Base-by-base conservation (phyloP, 2,888 invertebrate species). In the Pterostichus madidus region DNA sequence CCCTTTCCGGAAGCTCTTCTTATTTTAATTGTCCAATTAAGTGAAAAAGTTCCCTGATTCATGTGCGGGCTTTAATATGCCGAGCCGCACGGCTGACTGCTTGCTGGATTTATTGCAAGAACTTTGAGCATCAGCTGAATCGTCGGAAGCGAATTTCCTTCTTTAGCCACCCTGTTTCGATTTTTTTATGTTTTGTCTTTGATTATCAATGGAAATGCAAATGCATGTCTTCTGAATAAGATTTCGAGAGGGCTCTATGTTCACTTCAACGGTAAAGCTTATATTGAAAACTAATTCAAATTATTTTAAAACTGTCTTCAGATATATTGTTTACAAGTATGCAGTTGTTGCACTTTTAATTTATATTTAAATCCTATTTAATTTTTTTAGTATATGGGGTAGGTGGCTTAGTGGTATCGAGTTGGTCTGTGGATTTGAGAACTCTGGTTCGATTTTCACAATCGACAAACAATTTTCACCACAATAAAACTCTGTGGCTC, bases 1-100 rank as follows among this genome's bases (percentile, higher is more conserved):
- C 39, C 39, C 59, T 59, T 17, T 31, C 52, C 17, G 59, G 59
- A 24, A 59, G 17, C 59, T 59, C 59, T 59, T 76, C 76, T 76
- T 76, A 76, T 64, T 79, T 79, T 79, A 61, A 79, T 79, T 79
- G 79, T 49, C 79, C 79, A 79, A 79, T 79, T 79, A 79, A 79
- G 79, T 61, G 79, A 64, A 79, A 79, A 79, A 79, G 46, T 78
- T 78, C 44, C 39, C 24, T 78, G 78, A 78, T 78, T 78, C 78
- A 78, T 78, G 78, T 59, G 78, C 78, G 61, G 76, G 76, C 53
- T 76, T 76, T 53, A 76, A 76, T 76, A 76, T 76, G 76, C 76
- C 76, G 24, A 24, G 44, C 15, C 49, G 73, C 73, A 46, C 73
- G 73, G 24, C 64, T 73, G 46, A 31, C 73, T 73, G 73, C 73